These are phyloP conservation scores for Eustalomyia histrio DNA, from an alignment of 2,888 invertebrate species.

Conservation along the genomic window DNA sequence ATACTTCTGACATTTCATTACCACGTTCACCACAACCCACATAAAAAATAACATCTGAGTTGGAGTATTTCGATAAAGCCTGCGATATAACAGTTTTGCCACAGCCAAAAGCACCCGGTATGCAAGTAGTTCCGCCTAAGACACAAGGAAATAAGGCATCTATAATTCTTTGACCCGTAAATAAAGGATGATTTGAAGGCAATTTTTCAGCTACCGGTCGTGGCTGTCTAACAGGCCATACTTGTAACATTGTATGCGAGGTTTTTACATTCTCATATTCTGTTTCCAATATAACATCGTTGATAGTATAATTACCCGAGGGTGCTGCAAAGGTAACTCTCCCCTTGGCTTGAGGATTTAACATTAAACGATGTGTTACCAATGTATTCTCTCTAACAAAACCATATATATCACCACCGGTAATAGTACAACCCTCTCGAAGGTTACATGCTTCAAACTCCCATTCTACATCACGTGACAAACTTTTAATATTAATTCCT, in stretches of 20 bases:
- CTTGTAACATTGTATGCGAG: constrained; percentile 97
- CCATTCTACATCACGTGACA: constrained; percentile 91
- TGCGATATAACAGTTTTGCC: constrained; percentile 99
- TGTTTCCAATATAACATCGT: constrained; percentile 97
- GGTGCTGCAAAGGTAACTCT: constrained; percentile 97
- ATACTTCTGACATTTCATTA: constrained; percentile 99
- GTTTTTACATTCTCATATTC: constrained; percentile 98
- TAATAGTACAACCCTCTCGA: constrained; percentile 96
- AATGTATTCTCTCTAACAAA: constrained; percentile 98
- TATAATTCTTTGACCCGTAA: constrained; percentile 98
- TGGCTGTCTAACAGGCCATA: constrained; percentile 99
- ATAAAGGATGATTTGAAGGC: constrained; percentile 98
- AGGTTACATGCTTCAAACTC: constrained; percentile 93
- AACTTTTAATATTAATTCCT: constrained; percentile 96
- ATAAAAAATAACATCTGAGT: constrained; percentile 99
- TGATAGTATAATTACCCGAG: constrained; percentile 94
- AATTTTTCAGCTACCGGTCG: constrained; percentile 98
- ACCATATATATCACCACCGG: constrained; percentile 98
- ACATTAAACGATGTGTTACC: constrained; percentile 97
- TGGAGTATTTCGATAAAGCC: constrained; percentile 99
- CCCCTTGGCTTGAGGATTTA: constrained; percentile 96
- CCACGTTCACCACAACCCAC: constrained; percentile 99
- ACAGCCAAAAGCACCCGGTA: constrained; percentile 99
- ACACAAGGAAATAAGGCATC: constrained; percentile 99
- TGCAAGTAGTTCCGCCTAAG: constrained; percentile 99